Percentiles rank a stretch among this genome's conserved stretches.
Conservation (phyloP, 2,797 vertebrate species). For the Cyprinodon diabolis region DNA sequence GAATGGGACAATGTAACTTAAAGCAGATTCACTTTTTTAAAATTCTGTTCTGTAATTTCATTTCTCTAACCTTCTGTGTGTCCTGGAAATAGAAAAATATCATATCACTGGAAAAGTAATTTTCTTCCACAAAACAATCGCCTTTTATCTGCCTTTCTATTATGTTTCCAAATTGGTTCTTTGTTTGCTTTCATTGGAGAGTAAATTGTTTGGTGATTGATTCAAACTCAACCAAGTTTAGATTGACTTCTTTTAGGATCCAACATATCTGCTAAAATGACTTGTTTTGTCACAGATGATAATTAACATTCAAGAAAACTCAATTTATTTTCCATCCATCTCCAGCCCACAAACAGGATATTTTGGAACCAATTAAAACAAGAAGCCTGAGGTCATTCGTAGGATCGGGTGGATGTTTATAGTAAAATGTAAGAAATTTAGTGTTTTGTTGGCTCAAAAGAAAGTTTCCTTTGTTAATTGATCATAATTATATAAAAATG, state of each 20-base stretch:
- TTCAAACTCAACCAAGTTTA: conserved; percentile 35
- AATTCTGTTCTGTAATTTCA: conserved; percentile 50
- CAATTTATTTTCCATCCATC: conserved; percentile 23
- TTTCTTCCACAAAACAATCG: conserved; percentile 29
- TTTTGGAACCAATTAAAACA: conserved; percentile 18
- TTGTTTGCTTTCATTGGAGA: conserved; percentile 52
- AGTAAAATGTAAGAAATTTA: not conserved
- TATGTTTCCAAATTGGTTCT: conserved; percentile 38
- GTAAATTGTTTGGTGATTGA: conserved; percentile 35
- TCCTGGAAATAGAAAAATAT: conserved; percentile 44
- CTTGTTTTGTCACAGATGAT: conserved; percentile 6
- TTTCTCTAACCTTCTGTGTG: conserved; percentile 51
- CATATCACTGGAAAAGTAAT: conserved; percentile 9
- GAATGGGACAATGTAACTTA: conserved; percentile 40
- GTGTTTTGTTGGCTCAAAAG: too few species aligned
- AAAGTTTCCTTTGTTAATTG: too few species aligned
- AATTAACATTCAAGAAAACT: conserved; percentile 21
- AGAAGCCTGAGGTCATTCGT: not conserved
- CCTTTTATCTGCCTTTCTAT: conserved; percentile 42
- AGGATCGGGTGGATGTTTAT: conserved; percentile 19
- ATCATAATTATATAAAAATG: too few species aligned
- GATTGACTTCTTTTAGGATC: conserved; percentile 19
- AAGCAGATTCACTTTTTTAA: conserved; percentile 41
- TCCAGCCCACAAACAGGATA: conserved; percentile 3
- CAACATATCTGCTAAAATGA: conserved; percentile 10